Evolutionary conservation across 2,113 vertebrate species (phyloP).

Genomic region (Sphyrna mokarran): DNA sequence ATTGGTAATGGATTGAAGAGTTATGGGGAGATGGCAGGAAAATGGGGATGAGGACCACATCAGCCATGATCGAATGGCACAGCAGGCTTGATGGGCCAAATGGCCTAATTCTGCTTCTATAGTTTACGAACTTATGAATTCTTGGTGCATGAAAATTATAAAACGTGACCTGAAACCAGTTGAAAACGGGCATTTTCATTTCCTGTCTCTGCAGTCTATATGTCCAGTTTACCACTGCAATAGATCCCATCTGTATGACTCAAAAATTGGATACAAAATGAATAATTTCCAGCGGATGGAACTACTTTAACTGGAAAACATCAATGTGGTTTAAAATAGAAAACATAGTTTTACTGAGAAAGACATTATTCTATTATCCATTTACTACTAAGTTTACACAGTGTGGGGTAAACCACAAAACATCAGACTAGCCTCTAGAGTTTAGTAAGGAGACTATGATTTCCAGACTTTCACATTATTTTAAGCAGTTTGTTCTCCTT

Average conservation of each 20-base stretch:
- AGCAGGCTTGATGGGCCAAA: no score
- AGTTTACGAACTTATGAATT: neutral
- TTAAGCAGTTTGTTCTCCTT: neutral
- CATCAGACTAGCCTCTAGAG: neutral
- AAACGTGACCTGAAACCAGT: neutral
- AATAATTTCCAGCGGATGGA: neutral
- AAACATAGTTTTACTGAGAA: slow-evolving; percentile 37
- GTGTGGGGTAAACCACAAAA: slow-evolving; percentile 38
- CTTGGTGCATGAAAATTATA: neutral
- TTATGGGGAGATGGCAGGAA: no score
- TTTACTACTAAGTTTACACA: slow-evolving; percentile 38
- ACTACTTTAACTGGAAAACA: slow-evolving; percentile 35
- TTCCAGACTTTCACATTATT: slow-evolving; percentile 1
- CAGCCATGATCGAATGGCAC: no score
- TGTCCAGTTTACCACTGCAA: neutral
- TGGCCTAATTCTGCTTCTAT: no score
- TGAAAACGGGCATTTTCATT: neutral
- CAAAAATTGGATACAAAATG: neutral
- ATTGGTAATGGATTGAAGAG: no score
- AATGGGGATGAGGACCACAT: no score
- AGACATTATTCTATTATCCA: neutral
- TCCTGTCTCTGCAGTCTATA: neutral
- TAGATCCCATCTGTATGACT: neutral
- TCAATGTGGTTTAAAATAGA: neutral
- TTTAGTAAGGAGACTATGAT: neutral